Conservation (phyloP, 2,113 vertebrate genomes). For the Antigone vipio region DNA sequence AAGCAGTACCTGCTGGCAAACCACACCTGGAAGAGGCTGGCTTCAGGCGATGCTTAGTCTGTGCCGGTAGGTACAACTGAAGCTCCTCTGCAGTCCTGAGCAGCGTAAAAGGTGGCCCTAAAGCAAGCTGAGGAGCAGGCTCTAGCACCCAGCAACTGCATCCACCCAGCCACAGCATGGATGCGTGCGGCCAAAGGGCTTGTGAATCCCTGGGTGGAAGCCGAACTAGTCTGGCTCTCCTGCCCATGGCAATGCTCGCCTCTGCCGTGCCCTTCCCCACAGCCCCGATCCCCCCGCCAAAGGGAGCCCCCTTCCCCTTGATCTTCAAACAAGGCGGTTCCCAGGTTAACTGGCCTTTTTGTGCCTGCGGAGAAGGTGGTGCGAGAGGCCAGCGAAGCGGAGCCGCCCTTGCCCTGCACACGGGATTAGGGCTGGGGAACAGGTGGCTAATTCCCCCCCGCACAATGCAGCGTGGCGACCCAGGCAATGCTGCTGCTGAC, state of each 20-base stretch:
- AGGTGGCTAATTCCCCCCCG: conserved; percentile 13
- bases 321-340: neutral
- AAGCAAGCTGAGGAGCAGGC: neutral
- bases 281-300: neutral
- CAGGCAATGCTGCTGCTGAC: conserved; percentile 9
- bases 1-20: neutral
- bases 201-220: neutral
- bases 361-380: neutral
- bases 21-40: neutral
- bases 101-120: neutral
- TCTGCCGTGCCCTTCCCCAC: neutral
- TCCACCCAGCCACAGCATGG: neutral
- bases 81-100: neutral
- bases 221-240: neutral
- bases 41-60: neutral
- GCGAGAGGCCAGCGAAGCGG: neutral
- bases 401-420: fast-evolving
- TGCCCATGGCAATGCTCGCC: fast-evolving
- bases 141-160: neutral
- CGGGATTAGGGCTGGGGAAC: neutral
- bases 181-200: fast-evolving
- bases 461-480: neutral
- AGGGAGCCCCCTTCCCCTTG: neutral
- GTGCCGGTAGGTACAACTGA: neutral
- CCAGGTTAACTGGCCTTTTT: neutral